Conservation (phyloP, 2,113 vertebrate genomes). For the Thalassarche chlororhynchos region DNA sequence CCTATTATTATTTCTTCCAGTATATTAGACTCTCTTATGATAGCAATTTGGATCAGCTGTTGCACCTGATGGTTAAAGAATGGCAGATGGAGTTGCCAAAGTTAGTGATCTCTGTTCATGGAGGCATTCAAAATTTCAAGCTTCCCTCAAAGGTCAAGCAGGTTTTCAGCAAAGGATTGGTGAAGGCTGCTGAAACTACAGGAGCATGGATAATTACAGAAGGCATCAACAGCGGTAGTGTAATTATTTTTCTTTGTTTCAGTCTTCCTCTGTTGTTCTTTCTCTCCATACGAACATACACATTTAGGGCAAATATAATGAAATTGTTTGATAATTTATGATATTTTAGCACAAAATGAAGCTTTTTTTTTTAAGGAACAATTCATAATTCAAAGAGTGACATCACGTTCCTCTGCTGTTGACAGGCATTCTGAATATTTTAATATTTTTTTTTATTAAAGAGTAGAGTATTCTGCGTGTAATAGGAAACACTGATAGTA, state of each 20-base stretch:
- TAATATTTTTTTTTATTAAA: neutral
- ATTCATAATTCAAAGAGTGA: neutral
- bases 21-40: constrained; percentile 91
- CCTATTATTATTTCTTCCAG: constrained; percentile 65
- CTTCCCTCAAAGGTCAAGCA: constrained; percentile 86
- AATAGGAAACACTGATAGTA: neutral
- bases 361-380: neutral
- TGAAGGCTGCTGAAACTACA: constrained; percentile 91
- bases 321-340: neutral
- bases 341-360: neutral
- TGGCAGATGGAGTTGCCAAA: constrained; percentile 98
- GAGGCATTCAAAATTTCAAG: constrained; percentile 89
- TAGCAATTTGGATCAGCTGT: constrained; percentile 82
- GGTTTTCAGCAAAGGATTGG: constrained; percentile 89
- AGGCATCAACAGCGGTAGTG: constrained; percentile 89
- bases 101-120: constrained; percentile 91
- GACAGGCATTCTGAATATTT: neutral
- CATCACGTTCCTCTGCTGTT: neutral
- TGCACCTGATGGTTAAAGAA: constrained; percentile 91
- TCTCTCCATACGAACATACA: neutral
- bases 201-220: constrained; percentile 96
- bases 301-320: neutral
- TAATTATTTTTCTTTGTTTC: neutral
- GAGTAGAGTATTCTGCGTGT: neutral
- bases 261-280: neutral